Evolutionary conservation across 2,888 invertebrate species (phyloP).

Genomic region (Uloborus plumipes): DNA sequence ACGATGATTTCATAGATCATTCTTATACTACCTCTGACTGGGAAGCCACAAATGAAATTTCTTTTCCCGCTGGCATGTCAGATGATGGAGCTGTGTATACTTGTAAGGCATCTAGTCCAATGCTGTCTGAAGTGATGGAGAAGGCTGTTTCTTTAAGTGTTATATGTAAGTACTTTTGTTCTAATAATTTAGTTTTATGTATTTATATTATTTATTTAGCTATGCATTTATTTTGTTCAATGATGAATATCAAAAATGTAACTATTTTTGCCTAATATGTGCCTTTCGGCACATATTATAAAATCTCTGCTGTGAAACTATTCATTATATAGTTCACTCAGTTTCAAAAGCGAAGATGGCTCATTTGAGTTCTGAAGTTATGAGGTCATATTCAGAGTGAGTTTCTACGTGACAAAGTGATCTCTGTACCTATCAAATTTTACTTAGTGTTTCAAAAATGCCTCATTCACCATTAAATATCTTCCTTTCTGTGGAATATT

Average conservation of each 20-base stretch:
- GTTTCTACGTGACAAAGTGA: too few species aligned
- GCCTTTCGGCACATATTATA: too few species aligned
- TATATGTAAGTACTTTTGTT: slow-evolving; percentile 82
- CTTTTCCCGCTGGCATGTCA: slow-evolving; percentile 88
- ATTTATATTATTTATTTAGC: too few species aligned
- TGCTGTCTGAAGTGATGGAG: slow-evolving; percentile 68
- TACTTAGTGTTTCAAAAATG: too few species aligned
- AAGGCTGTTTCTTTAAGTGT: slow-evolving; percentile 78
- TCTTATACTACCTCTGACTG: slow-evolving; percentile 86
- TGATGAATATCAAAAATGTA: background rate
- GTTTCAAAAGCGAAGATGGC: too few species aligned
- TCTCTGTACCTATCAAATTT: too few species aligned
- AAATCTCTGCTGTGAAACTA: too few species aligned
- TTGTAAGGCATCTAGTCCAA: slow-evolving; percentile 81
- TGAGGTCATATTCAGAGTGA: too few species aligned
- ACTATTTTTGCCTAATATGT: background rate
- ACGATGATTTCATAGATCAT: slow-evolving; percentile 88
- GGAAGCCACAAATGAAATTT: slow-evolving; percentile 88
- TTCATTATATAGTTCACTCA: too few species aligned
- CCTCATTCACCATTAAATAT: too few species aligned
- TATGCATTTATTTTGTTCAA: background rate
- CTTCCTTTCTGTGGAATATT: too few species aligned
- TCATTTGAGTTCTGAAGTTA: too few species aligned
- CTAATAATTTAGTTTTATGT: background rate
- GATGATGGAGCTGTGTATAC: slow-evolving; percentile 95